A percentile compares a stretch with the other conserved stretches of the same genome.
These are phyloP conservation scores for Montipora cactus DNA, from an alignment of 64 coral and sea anemone species.

Conservation along the genomic window DNA sequence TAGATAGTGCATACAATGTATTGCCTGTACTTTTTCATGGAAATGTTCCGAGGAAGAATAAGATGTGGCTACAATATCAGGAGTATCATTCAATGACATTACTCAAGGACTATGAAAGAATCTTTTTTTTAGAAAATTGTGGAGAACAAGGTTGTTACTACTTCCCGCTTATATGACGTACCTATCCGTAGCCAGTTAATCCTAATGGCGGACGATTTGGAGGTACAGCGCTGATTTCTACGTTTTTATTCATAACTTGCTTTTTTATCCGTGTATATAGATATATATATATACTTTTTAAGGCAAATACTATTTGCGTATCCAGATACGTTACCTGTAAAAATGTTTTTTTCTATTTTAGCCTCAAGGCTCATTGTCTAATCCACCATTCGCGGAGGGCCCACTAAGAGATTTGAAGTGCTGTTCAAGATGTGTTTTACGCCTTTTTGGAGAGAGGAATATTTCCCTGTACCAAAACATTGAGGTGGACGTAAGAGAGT, in stretches of 20 bases:
- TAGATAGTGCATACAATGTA: no score
- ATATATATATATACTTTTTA: no score
- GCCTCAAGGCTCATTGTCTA: not conserved
- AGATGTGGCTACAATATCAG: no score
- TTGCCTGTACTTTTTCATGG: no score
- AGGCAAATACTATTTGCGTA: not conserved
- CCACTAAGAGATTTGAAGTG: constrained; percentile 6
- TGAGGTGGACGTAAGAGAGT: constrained; percentile 18
- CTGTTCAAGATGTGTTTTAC: constrained; percentile 61
- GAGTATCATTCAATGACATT: no score
- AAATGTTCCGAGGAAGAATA: no score
- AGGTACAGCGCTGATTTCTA: not conserved
- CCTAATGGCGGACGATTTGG: constrained; percentile 13
- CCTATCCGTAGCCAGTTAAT: no score
- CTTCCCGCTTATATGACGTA: not conserved
- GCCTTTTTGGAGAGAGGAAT: constrained; percentile 45
- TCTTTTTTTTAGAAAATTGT: no score
- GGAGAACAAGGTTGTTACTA: not conserved
- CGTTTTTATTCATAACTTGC: no score
- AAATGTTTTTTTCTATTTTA: not conserved
- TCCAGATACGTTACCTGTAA: not conserved
- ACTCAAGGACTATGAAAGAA: no score
- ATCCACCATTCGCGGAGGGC: not conserved
- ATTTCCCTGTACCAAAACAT: constrained; percentile 31
- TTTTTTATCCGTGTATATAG: no score